Base-by-base conservation (phyloP, 1,140 invertebrate species). In the Helicoverpa zea region DNA sequence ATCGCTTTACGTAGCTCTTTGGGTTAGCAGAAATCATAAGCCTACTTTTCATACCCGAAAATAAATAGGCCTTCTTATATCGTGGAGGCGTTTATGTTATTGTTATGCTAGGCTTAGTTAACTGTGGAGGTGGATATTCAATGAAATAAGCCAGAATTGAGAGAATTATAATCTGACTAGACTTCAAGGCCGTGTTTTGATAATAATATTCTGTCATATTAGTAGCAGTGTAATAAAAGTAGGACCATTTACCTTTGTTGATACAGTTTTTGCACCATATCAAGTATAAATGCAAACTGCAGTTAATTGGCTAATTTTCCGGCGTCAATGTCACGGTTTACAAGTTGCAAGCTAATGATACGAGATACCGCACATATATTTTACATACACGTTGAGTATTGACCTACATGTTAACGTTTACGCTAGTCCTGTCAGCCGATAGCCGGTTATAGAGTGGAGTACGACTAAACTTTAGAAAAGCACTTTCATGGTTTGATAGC, bases 341-440 rank as follows among this genome's bases (percentile, higher is more conserved):
- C 9, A 43, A 23, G 56, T 18, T 18, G n/a, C 16, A 43, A 49
- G 68, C 23, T 72, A 72, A 54, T 70, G 66, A 56, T 30, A 56
- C 51, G 12, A 43, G 29, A 35, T n/a, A 30, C 11, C 30, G 29
- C 64, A 18, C 30, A 49, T 59, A 49, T 59, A 61, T 29, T 80
- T 80, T 68, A 72, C 68, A 47, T 80, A 61, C 56, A 73, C n/a
- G 68, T 72, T 80, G n/a, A 54, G 18, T 54, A 73, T 73, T 80
- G 78, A 80, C 78, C 78, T 35, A 80, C 78, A 80, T 80, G 59
- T 61, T 30, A 61, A 35, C 51, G 52, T 56, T 58, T 70, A 59
- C 51, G 49, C n/a, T 51, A 51, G 74, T 64, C 14, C 74, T 63
- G 43, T 43, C 35, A 52, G 23, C 13, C 59, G 47, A 63, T 72